Conservation (phyloP, 2,797 vertebrate genomes). For the Rhodeus uyekii region DNA sequence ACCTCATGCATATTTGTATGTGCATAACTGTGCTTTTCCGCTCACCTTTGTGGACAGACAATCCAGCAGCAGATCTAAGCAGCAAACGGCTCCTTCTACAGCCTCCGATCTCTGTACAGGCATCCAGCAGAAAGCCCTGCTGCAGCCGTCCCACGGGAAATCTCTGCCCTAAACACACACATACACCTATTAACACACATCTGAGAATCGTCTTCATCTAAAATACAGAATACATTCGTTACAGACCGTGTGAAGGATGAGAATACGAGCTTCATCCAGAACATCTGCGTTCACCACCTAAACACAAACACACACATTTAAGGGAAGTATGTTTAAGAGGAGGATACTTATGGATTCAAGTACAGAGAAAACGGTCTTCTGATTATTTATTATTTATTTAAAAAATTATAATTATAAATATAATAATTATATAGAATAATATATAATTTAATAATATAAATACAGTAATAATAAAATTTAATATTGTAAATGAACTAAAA, state of each 20-base stretch:
- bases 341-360: too few relatives aligned
- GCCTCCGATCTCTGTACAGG: slow-evolving; percentile 68
- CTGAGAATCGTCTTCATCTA: not conserved
- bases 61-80: slow-evolving; percentile 86
- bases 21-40: not conserved
- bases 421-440: too few relatives aligned
- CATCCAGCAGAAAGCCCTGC: slow-evolving; percentile 90
- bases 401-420: too few relatives aligned
- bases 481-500: too few relatives aligned
- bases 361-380: not conserved
- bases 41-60: slow-evolving; percentile 79
- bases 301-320: not conserved
- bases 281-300: slow-evolving; percentile 92
- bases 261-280: slow-evolving; percentile 81
- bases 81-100: slow-evolving; percentile 84
- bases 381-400: too few relatives aligned
- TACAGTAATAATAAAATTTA: too few relatives aligned
- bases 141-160: slow-evolving; percentile 91
- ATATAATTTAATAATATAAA: too few relatives aligned
- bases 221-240: not conserved
- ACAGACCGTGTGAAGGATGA: slow-evolving; percentile 91
- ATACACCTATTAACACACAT: not conserved
- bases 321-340: not conserved
- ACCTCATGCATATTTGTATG: not conserved
- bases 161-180: slow-evolving; percentile 81